These are phyloP conservation scores for Crambe crambe DNA, from an alignment of 37 sponge, comb jelly and placozoan species.

Conservation along the genomic window DNA sequence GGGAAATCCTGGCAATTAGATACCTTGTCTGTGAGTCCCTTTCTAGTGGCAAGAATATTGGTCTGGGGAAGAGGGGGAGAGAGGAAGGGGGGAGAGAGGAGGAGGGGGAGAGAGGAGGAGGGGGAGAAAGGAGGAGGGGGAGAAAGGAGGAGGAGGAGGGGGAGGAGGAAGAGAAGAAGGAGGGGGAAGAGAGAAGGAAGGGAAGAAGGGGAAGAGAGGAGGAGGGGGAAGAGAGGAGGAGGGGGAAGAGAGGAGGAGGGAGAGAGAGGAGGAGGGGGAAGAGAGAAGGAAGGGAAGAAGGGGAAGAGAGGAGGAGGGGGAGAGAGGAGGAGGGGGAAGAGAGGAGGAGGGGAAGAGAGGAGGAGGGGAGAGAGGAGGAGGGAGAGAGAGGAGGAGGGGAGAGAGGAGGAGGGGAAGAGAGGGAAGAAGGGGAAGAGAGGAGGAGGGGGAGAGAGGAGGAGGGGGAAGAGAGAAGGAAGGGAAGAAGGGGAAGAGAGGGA, in stretches of 20 bases:
- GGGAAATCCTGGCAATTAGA: background rate
- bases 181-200: background rate
- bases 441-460: background rate
- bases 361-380: background rate
- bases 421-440: background rate
- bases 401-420: background rate
- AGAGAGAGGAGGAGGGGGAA: background rate
- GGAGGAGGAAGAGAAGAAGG: background rate
- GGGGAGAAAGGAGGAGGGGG: too few relatives aligned
- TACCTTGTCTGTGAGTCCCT: slow-evolving; percentile 32
- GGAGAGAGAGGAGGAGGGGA: background rate
- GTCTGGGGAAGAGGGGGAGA: background rate
- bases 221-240: background rate
- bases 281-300: too few relatives aligned
- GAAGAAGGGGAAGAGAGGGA: background rate
- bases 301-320: background rate
- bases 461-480: background rate
- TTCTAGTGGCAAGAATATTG: background rate
- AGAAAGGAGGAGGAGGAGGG: background rate
- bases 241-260: background rate
- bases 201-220: background rate
- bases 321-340: background rate
- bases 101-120: background rate
- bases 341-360: background rate
- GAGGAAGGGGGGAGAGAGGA: background rate